Base-by-base conservation (phyloP, 2,797 vertebrate genomes). In the Sandelia bainsii region DNA sequence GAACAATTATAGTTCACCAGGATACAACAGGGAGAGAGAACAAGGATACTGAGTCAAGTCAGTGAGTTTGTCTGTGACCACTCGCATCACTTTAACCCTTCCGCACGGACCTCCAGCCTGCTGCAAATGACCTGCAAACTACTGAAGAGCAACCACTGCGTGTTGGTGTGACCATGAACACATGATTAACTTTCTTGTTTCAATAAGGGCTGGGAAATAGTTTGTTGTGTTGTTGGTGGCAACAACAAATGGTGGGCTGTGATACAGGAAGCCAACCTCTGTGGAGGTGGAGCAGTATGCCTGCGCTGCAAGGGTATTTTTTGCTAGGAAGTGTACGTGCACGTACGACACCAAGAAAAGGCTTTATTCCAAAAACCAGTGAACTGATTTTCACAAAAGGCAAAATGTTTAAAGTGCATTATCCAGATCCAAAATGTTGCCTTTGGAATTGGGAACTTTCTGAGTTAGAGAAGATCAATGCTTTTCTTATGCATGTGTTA, bases 171-270 rank as follows among this genome's bases (percentile, higher is more conserved):
- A 34, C 3, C 34, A 8, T 34, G 3, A 10, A 34, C 34, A 34
- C 34, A 34, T 34, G 34, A 34, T 34, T 29, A 75, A 29, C 29
- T 46, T 6, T 62, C 58, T 64, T 59, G n/a, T 72, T 1, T 4
- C 25, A 65, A 45, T 82, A 69, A 56, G 52, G 68, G 40, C 44
- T 46, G 46, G 69, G 64, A 79, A 87, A 79, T 49, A 4, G 27
- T 62, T 71, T 69, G 51, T 56, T 65, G 6, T 25, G 22, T 25
- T 67, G 48, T 60, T 68, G 54, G 45, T 52, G 68, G 48, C 17
- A 82, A 90, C 63, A 80, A 86, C 51, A 76, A 79, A 79, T 52
- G 32, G 4, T 57, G 45, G 19, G 60, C 44, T 50, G 63, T 14
- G 2, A 60, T 49, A 37, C 69, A 82, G 83, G 71, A 89, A 79